Evolutionary conservation across 2,113 vertebrate genomes (phyloP).

Genomic region (Lutjanus erythropterus): DNA sequence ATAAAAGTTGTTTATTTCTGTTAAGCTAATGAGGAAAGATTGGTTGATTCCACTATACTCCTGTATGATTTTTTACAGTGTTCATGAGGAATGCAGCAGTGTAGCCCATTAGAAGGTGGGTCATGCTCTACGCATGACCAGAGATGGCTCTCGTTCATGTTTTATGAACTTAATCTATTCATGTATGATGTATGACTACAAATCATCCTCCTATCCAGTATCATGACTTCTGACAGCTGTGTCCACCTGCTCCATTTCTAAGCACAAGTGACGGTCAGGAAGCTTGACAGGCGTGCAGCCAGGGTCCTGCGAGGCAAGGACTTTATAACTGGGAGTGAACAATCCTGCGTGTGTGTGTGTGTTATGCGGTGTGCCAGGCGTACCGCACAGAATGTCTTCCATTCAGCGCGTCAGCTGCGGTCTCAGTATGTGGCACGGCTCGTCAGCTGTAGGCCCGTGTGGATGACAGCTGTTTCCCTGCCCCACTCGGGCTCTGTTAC

Average conservation of each 20-base stretch:
- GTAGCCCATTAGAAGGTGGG: background rate
- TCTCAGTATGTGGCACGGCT: constrained; percentile 68
- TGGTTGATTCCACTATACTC: too few relatives aligned
- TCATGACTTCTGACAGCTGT: constrained; percentile 55
- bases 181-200: constrained; percentile 66
- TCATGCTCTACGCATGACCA: constrained; percentile 23
- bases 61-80: too few relatives aligned
- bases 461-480: constrained; percentile 76
- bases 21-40: too few relatives aligned
- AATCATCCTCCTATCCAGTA: constrained; percentile 31
- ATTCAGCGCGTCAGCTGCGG: constrained; percentile 75
- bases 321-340: constrained; percentile 16
- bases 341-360: constrained; percentile 22
- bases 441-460: constrained; percentile 76
- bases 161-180: constrained; percentile 63
- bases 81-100: background rate
- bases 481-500: constrained; percentile 33
- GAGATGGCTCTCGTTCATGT: constrained; percentile 45
- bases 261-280: constrained; percentile 22
- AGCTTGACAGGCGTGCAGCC: constrained; percentile 18
- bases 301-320: constrained; percentile 30
- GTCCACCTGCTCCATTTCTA: constrained; percentile 61
- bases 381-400: constrained; percentile 50
- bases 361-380: constrained; percentile 35
- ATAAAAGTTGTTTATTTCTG: too few relatives aligned